Evolutionary conservation across 2,888 invertebrate genomes (phyloP), one percentile per base, ranked within the genome.

Genomic region (Macrostomum cliftonense): DNA sequence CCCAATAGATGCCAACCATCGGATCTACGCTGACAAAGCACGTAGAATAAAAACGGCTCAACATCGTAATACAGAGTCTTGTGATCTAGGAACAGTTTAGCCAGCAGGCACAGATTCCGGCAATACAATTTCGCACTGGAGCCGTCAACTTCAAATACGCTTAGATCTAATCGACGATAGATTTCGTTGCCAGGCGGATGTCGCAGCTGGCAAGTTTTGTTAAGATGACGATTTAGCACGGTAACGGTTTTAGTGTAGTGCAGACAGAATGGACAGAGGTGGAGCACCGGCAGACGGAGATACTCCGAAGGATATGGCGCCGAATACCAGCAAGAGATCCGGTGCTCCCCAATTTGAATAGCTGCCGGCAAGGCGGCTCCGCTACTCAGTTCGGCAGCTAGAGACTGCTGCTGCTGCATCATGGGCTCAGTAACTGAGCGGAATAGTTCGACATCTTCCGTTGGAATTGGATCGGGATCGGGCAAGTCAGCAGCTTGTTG

Each of bases 171-270:
- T 49, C 69, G 80, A 80, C 95, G 79, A 71, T 97, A 99, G 57
- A 99, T 95, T 74, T 97, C 95, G 1, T 89, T 89, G n/a, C 91
- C 97, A 1, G 97, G 97, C 37, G 97, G 97, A 73, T 89, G 86
- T 52, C 83, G 78, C 80, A 87, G 83, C 20, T 79, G 78, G 71
- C 97, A 97, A 72, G 95, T 95, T 46, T 63, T 62, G 70, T 86
- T 84, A 67, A 85, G 79, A 68, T 93, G 93, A 45, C 91, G 76
- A 65, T 83, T 79, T 47, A 93, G 73, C 2, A 91, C 87, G 1
- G 82, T 83, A 64, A 84, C 81, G 73, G 88, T 89, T 71, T 93
- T 93, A 45, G 89, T 88, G 69, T 93, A 95, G 65, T 89, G 89
- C 53, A 95, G 75, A 68, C 95, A 95, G 70, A 87, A 95, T 69